Conservation (phyloP, 2,797 vertebrate genomes). For the Rhinoraja longicauda region DNA sequence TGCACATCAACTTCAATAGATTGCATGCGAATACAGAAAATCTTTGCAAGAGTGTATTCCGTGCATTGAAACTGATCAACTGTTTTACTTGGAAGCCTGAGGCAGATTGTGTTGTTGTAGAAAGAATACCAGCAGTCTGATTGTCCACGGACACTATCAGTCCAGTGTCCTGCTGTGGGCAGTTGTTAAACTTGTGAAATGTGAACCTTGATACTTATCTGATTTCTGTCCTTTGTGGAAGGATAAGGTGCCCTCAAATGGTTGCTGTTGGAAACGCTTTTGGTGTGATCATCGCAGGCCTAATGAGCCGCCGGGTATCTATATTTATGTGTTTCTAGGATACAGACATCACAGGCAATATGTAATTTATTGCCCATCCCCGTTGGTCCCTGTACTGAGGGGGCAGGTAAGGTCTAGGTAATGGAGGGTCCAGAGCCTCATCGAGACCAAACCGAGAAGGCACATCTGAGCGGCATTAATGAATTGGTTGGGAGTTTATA, state of each 20-base stretch:
- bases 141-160: background rate
- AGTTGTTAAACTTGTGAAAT: background rate
- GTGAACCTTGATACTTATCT: background rate
- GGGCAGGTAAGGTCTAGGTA: too few species aligned
- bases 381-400: too few species aligned
- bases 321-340: too few species aligned
- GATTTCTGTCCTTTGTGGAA: background rate
- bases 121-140: background rate
- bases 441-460: too few species aligned
- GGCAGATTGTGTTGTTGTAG: background rate
- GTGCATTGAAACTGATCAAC: background rate
- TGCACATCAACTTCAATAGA: background rate
- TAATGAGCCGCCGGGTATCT: background rate
- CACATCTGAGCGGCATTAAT: too few species aligned
- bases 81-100: too few species aligned
- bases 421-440: too few species aligned
- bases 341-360: too few species aligned
- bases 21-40: background rate
- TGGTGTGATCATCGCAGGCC: background rate
- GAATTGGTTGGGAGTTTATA: too few species aligned
- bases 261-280: background rate
- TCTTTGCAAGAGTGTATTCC: background rate
- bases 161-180: background rate
- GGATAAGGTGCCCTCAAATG: background rate
- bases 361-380: too few species aligned